Evolutionary conservation across 1,140 invertebrate genomes (phyloP), one percentile per base, ranked within the genome.

Genomic region (Ditylenchus dipsaci): DNA sequence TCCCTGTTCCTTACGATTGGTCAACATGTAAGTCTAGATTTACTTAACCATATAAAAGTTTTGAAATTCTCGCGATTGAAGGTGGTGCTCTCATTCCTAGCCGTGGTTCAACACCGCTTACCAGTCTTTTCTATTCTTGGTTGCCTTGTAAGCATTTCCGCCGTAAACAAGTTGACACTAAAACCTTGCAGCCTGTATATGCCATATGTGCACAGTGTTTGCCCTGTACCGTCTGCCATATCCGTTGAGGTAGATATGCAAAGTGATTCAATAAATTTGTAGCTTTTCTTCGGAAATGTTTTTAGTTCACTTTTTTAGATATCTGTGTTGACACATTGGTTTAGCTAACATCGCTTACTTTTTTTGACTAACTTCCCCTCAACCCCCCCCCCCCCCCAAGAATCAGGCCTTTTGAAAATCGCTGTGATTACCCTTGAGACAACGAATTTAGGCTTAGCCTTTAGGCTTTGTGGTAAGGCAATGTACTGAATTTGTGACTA

Each of bases 41-140:
- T 11, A 61, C 5, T 7, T 30, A 30, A 61, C 23, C 23, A 59
- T 67, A 68, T 3, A 19, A 21, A 59, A 66, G 33, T 1, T 8
- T 19, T 65, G n/a, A 15, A 71, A 21, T 57, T 58, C 77, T 74
- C 11, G 33, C 11, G 11, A 38, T 11, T 38, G 3, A 67, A 80
- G 78, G 58, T 82, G 49, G 68, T 82, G 15, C 58, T 80, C 27
- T 71, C 69, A 13, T 79, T 83, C 27, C 69, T 83, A 7, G 69
- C 76, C n/a, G 78, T 78, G 43, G 69, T 74, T n/a, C 71, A 76
- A 29, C 67, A 68, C 53, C 63, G 56, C 8, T 45, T 76, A 26
- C 79, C 79, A 17, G 79, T 83, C 21, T 75, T 78, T 58, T 81
- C 79, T 15, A 73, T 83, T 26, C 69, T 82, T 83, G 79, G 67